A percentile compares a stretch with the other conserved stretches of the same genome.
Conservation (phyloP, 2,888 invertebrate species). For the Steromphala cineraria region DNA sequence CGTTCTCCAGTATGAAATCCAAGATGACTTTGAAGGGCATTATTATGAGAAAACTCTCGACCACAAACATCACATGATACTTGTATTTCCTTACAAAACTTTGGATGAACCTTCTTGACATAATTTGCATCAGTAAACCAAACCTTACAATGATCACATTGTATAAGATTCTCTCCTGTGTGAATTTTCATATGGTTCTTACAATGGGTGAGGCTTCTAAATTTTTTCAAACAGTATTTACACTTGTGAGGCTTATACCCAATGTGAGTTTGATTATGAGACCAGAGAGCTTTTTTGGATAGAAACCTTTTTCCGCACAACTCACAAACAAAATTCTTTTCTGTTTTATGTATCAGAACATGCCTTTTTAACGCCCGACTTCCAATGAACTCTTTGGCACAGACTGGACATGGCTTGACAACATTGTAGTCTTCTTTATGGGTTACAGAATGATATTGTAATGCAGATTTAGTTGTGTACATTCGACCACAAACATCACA, state of each 20-base stretch:
- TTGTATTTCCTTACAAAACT: not conserved
- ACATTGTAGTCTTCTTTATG: not conserved
- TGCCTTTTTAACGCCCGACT: constrained; percentile 18
- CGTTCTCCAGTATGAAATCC: constrained; percentile 30
- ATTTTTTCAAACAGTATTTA: constrained; percentile 26
- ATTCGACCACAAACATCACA: constrained; percentile 9
- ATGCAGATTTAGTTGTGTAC: not conserved
- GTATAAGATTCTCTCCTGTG: not conserved
- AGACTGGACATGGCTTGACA: not conserved
- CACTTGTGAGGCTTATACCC: constrained; percentile 18
- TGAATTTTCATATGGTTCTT: constrained; percentile 8
- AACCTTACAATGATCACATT: not conserved
- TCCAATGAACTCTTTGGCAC: constrained; percentile 26
- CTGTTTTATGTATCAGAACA: constrained; percentile 14
- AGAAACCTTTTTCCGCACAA: constrained; percentile 29
- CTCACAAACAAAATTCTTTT: constrained; percentile 26
- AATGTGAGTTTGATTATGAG: constrained; percentile 26
- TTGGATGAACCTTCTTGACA: not conserved
- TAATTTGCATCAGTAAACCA: constrained; percentile 3
- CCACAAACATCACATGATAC: not conserved
- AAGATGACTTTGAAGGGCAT: constrained; percentile 25
- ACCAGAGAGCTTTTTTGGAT: not conserved
- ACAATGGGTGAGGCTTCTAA: not conserved
- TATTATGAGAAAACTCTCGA: not conserved
- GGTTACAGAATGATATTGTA: not conserved